Evolutionary conservation across 2,797 vertebrate genomes (phyloP).

Genomic region (Clarias laeviceps): DNA sequence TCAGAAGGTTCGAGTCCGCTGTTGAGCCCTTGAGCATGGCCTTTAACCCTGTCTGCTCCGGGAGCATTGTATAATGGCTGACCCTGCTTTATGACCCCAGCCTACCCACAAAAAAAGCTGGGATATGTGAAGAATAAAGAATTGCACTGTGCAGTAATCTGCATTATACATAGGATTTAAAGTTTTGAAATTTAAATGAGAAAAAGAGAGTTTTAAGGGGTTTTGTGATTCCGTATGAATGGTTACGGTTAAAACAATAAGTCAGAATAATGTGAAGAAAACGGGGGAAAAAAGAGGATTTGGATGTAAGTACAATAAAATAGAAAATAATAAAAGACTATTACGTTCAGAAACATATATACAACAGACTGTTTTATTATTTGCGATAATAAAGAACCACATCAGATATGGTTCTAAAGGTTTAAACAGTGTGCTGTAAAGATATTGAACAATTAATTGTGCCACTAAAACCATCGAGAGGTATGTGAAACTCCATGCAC

Average conservation of each 20-base stretch:
- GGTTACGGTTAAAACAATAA: not conserved
- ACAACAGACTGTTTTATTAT: not conserved
- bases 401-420: no score
- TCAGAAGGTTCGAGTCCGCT: no score
- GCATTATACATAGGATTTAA: not conserved
- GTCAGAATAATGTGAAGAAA: not conserved
- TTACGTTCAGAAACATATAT: no score
- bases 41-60: no score
- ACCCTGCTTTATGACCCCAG: no score
- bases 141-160: not conserved
- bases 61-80: no score
- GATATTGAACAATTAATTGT: no score
- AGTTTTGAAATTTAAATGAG: not conserved
- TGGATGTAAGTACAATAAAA: not conserved
- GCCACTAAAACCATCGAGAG: not conserved
- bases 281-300: accelerated
- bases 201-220: not conserved
- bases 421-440: not conserved
- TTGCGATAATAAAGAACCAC: not conserved
- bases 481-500: not conserved
- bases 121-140: no score
- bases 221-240: not conserved
- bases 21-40: not conserved
- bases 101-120: no score
- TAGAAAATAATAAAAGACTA: not conserved